These are phyloP conservation scores for Agriotes lineatus DNA, from an alignment of 2,888 invertebrate genomes.

Conservation along the genomic window DNA sequence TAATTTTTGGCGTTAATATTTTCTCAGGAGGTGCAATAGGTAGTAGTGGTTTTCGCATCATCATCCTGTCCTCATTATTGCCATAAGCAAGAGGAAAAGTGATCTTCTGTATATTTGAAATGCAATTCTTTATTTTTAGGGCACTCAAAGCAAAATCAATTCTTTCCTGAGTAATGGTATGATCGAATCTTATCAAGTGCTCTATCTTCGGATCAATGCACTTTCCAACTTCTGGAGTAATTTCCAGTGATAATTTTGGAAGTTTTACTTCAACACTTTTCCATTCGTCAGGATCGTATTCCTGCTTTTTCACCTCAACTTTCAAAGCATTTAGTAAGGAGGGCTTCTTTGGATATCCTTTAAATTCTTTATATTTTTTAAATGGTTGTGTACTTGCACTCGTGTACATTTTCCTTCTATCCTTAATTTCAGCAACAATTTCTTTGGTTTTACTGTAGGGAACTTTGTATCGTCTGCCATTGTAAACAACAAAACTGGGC, in stretches of 20 bases:
- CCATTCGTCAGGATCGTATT: constrained; percentile 65
- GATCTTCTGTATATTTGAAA: constrained; percentile 62
- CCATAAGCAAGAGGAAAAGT: constrained; percentile 72
- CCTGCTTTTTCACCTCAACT: constrained; percentile 50
- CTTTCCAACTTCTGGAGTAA: constrained; percentile 67
- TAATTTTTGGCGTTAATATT: neutral
- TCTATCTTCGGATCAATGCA: constrained; percentile 66
- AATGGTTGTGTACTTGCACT: neutral
- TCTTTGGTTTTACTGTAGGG: constrained; percentile 33
- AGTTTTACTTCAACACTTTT: constrained; percentile 66
- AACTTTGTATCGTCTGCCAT: constrained; percentile 42
- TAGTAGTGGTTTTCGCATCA: constrained; percentile 62
- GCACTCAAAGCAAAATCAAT: constrained; percentile 71
- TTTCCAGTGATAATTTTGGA: constrained; percentile 68
- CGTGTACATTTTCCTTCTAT: neutral
- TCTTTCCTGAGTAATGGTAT: constrained; percentile 67
- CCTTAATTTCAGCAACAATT: constrained; percentile 38
- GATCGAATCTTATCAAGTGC: constrained; percentile 63
- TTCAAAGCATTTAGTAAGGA: constrained; percentile 24
- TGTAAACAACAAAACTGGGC: constrained; percentile 40
- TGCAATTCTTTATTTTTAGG: constrained; percentile 61
- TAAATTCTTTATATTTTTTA: no score
- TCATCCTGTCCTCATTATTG: constrained; percentile 70
- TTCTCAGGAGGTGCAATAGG: neutral
- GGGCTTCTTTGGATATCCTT: constrained; percentile 8